phyloP scores from a whole-genome alignment of 2,888 invertebrate genomes.

The Metalampra italica region DNA sequence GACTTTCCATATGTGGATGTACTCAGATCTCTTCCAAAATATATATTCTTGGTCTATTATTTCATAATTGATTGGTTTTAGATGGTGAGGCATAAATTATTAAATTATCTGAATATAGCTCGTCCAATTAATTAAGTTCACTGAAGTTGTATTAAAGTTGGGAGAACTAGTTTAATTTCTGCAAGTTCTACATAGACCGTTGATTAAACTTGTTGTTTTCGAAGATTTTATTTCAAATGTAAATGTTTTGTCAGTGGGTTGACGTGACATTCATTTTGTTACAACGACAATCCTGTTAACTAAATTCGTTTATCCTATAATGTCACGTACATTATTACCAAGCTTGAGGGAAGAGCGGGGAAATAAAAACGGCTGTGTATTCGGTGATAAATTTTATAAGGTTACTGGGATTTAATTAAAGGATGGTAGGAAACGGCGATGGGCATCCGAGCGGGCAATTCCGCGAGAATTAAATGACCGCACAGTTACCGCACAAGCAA shows the following conservation, averaged over 20 bases:
- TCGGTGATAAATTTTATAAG: constrained; percentile 4
- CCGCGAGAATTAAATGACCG: constrained; percentile 7
- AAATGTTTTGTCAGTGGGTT: neutral
- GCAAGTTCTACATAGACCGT: neutral
- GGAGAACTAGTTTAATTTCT: neutral
- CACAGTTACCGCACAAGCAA: neutral
- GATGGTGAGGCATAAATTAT: too few relatives aligned
- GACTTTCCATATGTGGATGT: too few relatives aligned
- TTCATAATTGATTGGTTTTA: too few relatives aligned
- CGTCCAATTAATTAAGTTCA: too few relatives aligned
- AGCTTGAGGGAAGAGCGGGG: neutral
- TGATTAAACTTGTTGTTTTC: neutral
- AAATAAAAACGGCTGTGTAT: neutral
- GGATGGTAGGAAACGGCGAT: neutral
- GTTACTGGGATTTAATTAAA: constrained; percentile 2
- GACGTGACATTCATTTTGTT: neutral
- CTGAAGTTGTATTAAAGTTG: neutral
- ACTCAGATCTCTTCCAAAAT: too few relatives aligned
- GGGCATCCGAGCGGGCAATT: neutral
- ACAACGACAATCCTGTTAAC: neutral
- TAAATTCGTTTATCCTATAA: neutral
- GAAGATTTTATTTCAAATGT: neutral
- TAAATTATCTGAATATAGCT: too few relatives aligned
- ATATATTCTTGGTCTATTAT: too few relatives aligned
- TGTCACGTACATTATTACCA: neutral